A percentile compares a stretch with the other conserved stretches of the same genome.
Conservation (phyloP, 2,113 vertebrate genomes). For the Aspiorhynchus laticeps region DNA sequence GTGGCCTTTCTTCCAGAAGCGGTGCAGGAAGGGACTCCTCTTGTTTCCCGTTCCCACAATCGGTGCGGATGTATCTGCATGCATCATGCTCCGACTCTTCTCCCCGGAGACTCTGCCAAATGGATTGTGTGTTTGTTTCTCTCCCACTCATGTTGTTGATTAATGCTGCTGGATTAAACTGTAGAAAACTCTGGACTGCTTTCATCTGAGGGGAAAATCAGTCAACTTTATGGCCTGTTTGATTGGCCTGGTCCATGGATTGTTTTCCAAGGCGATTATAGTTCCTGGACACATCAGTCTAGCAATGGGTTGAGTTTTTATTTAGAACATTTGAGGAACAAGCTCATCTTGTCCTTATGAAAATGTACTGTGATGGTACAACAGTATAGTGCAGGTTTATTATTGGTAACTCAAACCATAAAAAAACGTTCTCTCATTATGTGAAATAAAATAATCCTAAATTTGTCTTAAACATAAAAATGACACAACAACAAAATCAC, state of each 20-base stretch:
- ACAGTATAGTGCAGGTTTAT: not conserved
- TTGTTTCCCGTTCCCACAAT: slow-evolving; percentile 45
- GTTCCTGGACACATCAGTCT: not conserved
- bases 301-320: not conserved
- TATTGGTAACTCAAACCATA: not conserved
- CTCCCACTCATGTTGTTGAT: slow-evolving; percentile 26
- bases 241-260: not conserved
- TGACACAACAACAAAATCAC: no score
- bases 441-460: no score
- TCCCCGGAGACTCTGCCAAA: slow-evolving; percentile 15
- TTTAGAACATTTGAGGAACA: not conserved
- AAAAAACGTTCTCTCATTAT: no score
- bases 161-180: slow-evolving; percentile 30
- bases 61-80: slow-evolving; percentile 24
- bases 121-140: slow-evolving; percentile 36
- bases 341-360: not conserved
- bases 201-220: slow-evolving; percentile 24
- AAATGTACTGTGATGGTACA: not conserved
- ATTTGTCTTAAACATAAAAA: no score
- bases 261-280: not conserved
- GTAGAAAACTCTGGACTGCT: not conserved
- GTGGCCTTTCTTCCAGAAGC: slow-evolving; percentile 21
- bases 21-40: slow-evolving; percentile 26
- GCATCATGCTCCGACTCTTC: slow-evolving; percentile 15
- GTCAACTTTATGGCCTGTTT: not conserved